These are phyloP conservation scores for Diabrotica balteata DNA, from an alignment of 2,888 invertebrate species.

Conservation along the genomic window DNA sequence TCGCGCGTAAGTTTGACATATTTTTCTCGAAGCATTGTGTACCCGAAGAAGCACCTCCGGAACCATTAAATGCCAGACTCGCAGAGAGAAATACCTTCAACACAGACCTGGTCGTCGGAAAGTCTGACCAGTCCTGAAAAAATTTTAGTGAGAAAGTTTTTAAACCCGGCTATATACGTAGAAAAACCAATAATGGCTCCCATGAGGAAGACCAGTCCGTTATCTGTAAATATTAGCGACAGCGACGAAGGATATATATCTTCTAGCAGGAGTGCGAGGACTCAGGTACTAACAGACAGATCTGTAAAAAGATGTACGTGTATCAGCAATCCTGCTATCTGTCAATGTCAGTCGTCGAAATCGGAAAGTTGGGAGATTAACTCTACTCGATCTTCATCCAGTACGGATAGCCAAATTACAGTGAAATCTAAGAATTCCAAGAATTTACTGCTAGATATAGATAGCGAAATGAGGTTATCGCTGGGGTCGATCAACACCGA, in stretches of 20 bases:
- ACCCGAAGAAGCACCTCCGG: neutral
- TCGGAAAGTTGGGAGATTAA: conserved; percentile 20
- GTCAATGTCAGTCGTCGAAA: conserved; percentile 43
- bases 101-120: conserved; percentile 32
- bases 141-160: conserved; percentile 59
- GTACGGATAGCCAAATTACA: conserved; percentile 40
- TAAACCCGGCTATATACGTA: conserved; percentile 69
- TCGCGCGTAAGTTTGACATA: conserved; percentile 11
- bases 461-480: conserved; percentile 38
- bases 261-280: conserved; percentile 24
- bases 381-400: conserved; percentile 28
- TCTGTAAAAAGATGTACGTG: conserved; percentile 48
- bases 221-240: conserved; percentile 30
- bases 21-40: conserved; percentile 17
- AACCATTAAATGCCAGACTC: conserved; percentile 23
- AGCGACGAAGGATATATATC: conserved; percentile 10
- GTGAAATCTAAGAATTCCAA: conserved; percentile 32
- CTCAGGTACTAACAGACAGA: conserved; percentile 11
- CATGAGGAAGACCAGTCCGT: conserved; percentile 44
- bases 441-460: conserved; percentile 8
- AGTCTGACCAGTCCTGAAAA: conserved; percentile 28
- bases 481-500: conserved; percentile 36
- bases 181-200: conserved; percentile 58
- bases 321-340: conserved; percentile 43
- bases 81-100: conserved; percentile 10